Evolutionary conservation across 2,113 vertebrate species (phyloP), one percentile per base, ranked within the genome.

Genomic region (Pluvianellus socialis): DNA sequence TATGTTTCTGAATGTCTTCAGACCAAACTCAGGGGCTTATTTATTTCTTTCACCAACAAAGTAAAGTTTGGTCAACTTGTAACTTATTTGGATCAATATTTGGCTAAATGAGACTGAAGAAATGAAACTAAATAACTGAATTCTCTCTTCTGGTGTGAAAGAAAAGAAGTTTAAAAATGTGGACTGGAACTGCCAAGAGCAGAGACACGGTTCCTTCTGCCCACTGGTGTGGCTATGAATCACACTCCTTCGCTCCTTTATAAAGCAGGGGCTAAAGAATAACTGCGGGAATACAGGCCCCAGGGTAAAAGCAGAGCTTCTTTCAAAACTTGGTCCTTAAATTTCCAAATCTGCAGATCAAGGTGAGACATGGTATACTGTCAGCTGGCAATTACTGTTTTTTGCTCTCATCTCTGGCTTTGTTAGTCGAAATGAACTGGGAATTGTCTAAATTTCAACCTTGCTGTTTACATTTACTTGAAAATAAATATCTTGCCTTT

Each of bases 401-500:
- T 91, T 91, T 80, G 19, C 38, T 77, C n/a, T 95, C 9, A 4
- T 17, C 14, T 73, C 68, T 67, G 47, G 8, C 42, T 77, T 91
- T 94, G 67, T 77, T 71, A 67, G 73, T 66, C 50, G 52, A 94
- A 94, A 81, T 81, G 63, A 94, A 94, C 73, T 73, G 67, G 76
- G 68, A 87, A 84, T 92, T 80, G 35, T 84, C 86, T 75, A 59
- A 96, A 91, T 28, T 82, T 23, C 35, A 67, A 94, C 49, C 26
- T n/a, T 75, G 3, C 45, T 89, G 73, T 81, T 94, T 90, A 84
- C 77, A 83, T 79, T 91, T 88, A 80, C 72, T 94, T 93, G 79
- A 83, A 94, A 97, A 91, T 59, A 80, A 90, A 72, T 75, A 90
- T 84, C 53, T 93, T 67, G 44, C 50, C 85, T 92, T 92, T 94